Evolutionary conservation across 2,113 vertebrate genomes (phyloP).

Genomic region (Taurulus bubalis): DNA sequence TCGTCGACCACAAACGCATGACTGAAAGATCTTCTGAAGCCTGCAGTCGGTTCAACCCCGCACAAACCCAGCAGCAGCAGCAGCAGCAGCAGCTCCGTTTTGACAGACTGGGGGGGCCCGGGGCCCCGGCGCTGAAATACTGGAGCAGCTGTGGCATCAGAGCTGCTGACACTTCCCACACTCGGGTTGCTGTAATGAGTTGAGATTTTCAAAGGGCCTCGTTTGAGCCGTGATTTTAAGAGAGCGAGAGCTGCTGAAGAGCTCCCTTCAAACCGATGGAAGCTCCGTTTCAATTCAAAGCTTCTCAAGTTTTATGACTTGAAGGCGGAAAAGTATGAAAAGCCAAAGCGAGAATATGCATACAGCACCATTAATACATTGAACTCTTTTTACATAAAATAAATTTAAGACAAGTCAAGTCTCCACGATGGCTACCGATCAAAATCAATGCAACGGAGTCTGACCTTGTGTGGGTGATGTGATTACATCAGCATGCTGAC

Average conservation of each 20-base stretch:
- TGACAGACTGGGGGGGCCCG: constrained; percentile 36
- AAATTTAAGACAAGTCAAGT: no score
- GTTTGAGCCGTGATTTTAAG: background rate
- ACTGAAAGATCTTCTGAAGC: constrained; percentile 26
- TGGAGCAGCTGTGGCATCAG: constrained; percentile 35
- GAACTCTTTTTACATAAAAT: background rate
- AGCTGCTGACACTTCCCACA: constrained; percentile 29
- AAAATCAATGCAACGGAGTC: no score
- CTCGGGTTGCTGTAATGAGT: constrained; percentile 21
- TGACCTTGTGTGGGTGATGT: background rate
- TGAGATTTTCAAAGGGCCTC: constrained; percentile 19
- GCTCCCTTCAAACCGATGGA: background rate
- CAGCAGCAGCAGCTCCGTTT: constrained; percentile 24
- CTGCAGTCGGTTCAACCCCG: constrained; percentile 22
- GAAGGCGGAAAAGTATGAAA: background rate
- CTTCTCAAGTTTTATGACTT: background rate
- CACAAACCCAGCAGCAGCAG: constrained; percentile 21
- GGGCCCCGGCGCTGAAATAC: constrained; percentile 8
- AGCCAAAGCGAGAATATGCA: background rate
- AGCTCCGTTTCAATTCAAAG: background rate
- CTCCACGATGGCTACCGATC: no score
- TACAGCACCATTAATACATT: background rate
- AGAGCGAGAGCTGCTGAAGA: constrained; percentile 10
- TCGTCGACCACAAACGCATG: constrained; percentile 1
- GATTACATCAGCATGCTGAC: background rate